Conservation (phyloP, 1,140 invertebrate species). For the Meloidogyne exigua region DNA sequence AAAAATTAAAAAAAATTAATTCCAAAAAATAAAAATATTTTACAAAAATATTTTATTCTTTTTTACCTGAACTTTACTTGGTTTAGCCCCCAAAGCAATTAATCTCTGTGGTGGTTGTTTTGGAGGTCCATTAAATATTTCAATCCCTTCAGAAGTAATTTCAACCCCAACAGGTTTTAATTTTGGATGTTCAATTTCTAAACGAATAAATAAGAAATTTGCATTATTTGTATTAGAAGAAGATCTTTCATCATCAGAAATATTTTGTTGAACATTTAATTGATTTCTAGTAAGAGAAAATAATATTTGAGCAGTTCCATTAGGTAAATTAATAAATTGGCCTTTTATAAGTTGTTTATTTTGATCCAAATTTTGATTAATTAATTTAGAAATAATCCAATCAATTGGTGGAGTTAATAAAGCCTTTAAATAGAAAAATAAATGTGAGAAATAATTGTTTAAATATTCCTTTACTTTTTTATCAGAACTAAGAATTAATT, state of each 20-base stretch:
- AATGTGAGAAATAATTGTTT: too few species aligned
- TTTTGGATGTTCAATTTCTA: constrained; percentile 6
- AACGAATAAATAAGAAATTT: constrained; percentile 2
- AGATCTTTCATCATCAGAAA: background rate
- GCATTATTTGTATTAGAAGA: background rate
- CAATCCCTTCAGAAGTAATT: constrained; percentile 20
- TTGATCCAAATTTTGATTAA: constrained; percentile 3
- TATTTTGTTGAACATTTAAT: background rate
- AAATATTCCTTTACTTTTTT: background rate
- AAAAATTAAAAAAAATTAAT: background rate
- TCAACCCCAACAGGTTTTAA: background rate
- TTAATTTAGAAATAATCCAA: background rate
- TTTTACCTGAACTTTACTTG: constrained; percentile 10
- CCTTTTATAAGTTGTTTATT: constrained; percentile 2
- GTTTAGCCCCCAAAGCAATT: constrained; percentile 27
- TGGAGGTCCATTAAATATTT: constrained; percentile 23
- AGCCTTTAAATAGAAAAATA: background rate
- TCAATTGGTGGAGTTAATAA: constrained; percentile 23
- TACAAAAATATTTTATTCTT: too few species aligned
- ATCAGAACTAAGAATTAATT: constrained; percentile 14
- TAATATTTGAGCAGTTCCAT: constrained; percentile 29
- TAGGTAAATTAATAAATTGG: constrained; percentile 16
- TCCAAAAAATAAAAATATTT: too few species aligned
- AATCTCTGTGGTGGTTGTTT: constrained; percentile 9
- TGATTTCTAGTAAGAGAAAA: constrained; percentile 7